Evolutionary conservation across 2,113 vertebrate genomes (phyloP).

Genomic region (Prietella phreatophila): DNA sequence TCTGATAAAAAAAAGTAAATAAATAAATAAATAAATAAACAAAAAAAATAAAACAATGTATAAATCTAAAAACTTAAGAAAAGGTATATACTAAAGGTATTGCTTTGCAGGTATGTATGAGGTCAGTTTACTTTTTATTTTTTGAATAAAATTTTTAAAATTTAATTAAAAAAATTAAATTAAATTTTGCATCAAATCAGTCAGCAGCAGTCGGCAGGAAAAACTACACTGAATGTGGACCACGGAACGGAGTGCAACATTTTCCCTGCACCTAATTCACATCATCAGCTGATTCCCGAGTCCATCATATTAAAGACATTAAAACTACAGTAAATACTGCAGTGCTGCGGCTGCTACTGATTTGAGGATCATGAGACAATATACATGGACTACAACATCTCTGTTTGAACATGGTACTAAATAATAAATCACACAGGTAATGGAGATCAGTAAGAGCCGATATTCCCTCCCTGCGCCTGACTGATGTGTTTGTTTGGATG

Average conservation of each 20-base stretch:
- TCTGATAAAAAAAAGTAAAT: not conserved
- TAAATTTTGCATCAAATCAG: not conserved
- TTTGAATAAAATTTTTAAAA: no score
- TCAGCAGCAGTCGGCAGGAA: not conserved
- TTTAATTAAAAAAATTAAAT: no score
- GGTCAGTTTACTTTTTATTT: not conserved
- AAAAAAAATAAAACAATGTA: not conserved
- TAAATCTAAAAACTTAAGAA: not conserved
- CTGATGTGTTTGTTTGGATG: conserved; percentile 37
- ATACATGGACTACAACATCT: not conserved
- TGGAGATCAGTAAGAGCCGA: conserved; percentile 1
- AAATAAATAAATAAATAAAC: not conserved
- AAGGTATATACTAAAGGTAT: not conserved
- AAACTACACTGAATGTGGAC: not conserved
- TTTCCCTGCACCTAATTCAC: not conserved
- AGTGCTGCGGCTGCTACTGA: not conserved
- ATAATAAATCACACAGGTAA: conserved; percentile 26
- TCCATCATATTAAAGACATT: not conserved
- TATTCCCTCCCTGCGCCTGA: conserved; percentile 15
- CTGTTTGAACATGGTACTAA: not conserved
- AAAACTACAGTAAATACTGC: not conserved
- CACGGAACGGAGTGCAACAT: not conserved
- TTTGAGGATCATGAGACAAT: not conserved
- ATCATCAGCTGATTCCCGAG: not conserved
- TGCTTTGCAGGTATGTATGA: not conserved